phyloP scores from a whole-genome alignment of 2,888 invertebrate species.

The Drosophila demipolita region DNA sequence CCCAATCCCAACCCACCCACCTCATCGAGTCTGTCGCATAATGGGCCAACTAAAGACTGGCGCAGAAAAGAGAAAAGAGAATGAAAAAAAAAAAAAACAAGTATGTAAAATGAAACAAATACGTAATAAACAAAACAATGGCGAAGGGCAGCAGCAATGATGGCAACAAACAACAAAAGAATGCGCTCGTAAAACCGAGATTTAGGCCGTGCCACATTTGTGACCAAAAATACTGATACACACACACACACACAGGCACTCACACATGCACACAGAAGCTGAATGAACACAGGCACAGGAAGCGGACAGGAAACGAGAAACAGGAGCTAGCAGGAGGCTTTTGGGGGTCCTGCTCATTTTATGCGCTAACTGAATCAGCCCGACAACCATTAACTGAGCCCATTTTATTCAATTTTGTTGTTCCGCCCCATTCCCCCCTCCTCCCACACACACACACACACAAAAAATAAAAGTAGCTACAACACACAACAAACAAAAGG shows the following conservation, averaged over 20 bases:
- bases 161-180: slow-evolving; percentile 65
- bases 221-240: slow-evolving; percentile 64
- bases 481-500: slow-evolving; percentile 36
- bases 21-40: slow-evolving; percentile 35
- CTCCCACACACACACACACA: neutral
- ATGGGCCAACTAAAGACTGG: slow-evolving; percentile 73
- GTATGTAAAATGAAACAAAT: slow-evolving; percentile 79
- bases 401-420: slow-evolving; percentile 79
- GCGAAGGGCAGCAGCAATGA: slow-evolving; percentile 59
- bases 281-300: slow-evolving; percentile 37
- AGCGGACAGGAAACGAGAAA: slow-evolving; percentile 22
- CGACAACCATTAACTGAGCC: slow-evolving; percentile 80
- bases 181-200: slow-evolving; percentile 79
- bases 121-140: slow-evolving; percentile 77
- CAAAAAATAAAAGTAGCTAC: slow-evolving; percentile 20
- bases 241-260: slow-evolving; percentile 8
- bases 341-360: slow-evolving; percentile 73
- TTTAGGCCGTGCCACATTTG: slow-evolving; percentile 80
- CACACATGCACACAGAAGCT: slow-evolving; percentile 9
- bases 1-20: neutral
- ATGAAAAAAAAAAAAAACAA: slow-evolving; percentile 24
- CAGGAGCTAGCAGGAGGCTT: slow-evolving; percentile 13
- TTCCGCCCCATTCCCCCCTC: slow-evolving; percentile 20
- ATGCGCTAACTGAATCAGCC: slow-evolving; percentile 80
- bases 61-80: slow-evolving; percentile 22